These are phyloP conservation scores for Aythya baeri DNA, from an alignment of 2,113 vertebrate genomes.

Conservation along the genomic window DNA sequence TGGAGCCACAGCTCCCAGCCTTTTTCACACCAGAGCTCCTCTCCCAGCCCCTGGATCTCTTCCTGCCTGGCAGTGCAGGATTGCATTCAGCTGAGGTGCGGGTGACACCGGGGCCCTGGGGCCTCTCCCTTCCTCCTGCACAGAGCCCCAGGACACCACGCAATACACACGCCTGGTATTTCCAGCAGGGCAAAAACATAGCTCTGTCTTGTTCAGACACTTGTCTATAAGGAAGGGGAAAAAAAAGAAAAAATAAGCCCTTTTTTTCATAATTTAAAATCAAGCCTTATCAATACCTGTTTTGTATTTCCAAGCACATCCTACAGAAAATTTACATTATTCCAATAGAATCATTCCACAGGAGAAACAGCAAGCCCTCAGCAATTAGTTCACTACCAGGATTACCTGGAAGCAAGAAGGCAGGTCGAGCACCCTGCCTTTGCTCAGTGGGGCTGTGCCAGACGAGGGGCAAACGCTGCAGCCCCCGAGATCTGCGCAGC, in stretches of 20 bases:
- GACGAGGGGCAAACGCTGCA: background rate
- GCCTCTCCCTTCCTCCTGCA: background rate
- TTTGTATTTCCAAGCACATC: background rate
- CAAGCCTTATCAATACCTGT: background rate
- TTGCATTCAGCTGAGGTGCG: background rate
- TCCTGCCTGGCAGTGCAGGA: background rate
- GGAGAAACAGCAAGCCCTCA: background rate
- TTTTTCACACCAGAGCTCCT: background rate
- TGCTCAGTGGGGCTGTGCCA: background rate
- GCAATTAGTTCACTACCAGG: background rate
- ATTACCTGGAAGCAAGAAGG: background rate
- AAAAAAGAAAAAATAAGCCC: background rate
- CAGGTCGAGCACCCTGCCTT: background rate
- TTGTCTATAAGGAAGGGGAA: background rate
- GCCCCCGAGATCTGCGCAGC: background rate
- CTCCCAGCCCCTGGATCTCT: background rate
- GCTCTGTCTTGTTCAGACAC: background rate
- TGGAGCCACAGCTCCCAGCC: background rate
- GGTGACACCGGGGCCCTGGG: background rate
- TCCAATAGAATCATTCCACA: background rate
- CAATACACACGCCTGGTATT: background rate
- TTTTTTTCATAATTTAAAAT: background rate
- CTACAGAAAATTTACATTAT: background rate
- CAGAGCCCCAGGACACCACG: background rate
- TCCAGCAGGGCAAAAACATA: background rate